Percentiles rank a stretch among this genome's conserved stretches.
phyloP scores from a whole-genome alignment of 2,888 invertebrate species.

The Euplexia lucipara region DNA sequence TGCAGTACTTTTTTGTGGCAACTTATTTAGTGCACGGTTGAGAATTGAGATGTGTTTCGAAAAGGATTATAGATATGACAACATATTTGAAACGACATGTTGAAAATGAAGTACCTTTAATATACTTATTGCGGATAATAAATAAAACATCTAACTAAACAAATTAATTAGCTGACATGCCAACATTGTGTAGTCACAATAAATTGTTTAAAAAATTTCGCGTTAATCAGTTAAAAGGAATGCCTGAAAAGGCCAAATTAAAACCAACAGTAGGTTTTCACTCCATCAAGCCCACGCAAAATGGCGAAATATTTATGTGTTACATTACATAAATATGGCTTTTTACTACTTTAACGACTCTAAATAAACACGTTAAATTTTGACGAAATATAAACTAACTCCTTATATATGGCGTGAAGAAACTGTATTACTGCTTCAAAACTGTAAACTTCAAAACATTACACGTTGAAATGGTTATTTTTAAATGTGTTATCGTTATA shows the following conservation, averaged over 20 bases:
- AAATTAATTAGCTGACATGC: slow-evolving; percentile 19
- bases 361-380: slow-evolving; percentile 49
- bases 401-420: slow-evolving; percentile 40
- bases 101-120: not conserved
- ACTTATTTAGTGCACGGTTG: not conserved
- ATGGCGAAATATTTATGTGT: slow-evolving; percentile 44
- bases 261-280: slow-evolving; percentile 34
- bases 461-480: slow-evolving; percentile 44
- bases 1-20: not conserved
- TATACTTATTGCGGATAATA: slow-evolving; percentile 13
- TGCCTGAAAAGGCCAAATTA: slow-evolving; percentile 43
- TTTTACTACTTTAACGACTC: slow-evolving; percentile 48
- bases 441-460: slow-evolving; percentile 25
- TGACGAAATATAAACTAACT: slow-evolving; percentile 45
- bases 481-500: slow-evolving; percentile 53
- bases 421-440: slow-evolving; percentile 23
- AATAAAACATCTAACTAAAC: slow-evolving; percentile 14
- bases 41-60: not conserved
- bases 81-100: no score
- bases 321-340: slow-evolving; percentile 46
- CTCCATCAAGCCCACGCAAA: slow-evolving; percentile 35
- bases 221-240: slow-evolving; percentile 20
- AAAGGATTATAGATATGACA: no score
- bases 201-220: slow-evolving; percentile 1
- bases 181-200: slow-evolving; percentile 5